Conservation (phyloP, 2,113 vertebrate species). For the Bujurquina vittata region DNA sequence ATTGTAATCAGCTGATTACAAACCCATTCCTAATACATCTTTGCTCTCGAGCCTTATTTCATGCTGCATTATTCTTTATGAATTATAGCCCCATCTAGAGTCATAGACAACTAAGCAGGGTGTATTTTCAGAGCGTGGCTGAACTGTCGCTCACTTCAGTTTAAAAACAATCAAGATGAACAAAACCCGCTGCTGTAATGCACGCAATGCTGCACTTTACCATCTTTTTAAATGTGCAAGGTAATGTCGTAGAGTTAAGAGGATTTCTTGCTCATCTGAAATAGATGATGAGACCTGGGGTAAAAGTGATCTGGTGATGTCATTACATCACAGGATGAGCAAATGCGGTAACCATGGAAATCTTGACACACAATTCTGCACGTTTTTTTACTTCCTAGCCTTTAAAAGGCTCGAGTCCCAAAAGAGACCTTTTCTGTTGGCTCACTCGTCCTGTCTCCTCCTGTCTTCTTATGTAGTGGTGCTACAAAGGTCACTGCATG, state of each 20-base stretch:
- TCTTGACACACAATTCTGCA: not conserved
- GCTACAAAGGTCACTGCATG: constrained; percentile 99
- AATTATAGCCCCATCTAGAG: not conserved
- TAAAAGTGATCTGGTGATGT: not conserved
- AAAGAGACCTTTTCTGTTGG: not conserved
- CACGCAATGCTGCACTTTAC: no score
- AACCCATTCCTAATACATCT: not conserved
- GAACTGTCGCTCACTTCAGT: no score
- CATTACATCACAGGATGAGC: not conserved
- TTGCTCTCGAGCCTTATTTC: not conserved
- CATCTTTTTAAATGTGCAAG: not conserved
- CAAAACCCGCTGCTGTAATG: not conserved
- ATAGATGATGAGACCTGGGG: no score
- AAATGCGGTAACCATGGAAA: not conserved
- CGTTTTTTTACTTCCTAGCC: not conserved
- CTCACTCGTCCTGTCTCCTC: not conserved
- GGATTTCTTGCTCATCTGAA: not conserved
- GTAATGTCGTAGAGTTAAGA: not conserved
- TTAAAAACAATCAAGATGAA: no score
- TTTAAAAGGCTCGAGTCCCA: not conserved
- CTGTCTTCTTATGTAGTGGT: constrained; percentile 84
- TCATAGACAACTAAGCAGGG: not conserved
- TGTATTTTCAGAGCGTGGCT: not conserved
- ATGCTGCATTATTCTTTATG: not conserved
- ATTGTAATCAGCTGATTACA: no score